Conservation (phyloP, 2,888 invertebrate species). For the Eurois occulta region DNA sequence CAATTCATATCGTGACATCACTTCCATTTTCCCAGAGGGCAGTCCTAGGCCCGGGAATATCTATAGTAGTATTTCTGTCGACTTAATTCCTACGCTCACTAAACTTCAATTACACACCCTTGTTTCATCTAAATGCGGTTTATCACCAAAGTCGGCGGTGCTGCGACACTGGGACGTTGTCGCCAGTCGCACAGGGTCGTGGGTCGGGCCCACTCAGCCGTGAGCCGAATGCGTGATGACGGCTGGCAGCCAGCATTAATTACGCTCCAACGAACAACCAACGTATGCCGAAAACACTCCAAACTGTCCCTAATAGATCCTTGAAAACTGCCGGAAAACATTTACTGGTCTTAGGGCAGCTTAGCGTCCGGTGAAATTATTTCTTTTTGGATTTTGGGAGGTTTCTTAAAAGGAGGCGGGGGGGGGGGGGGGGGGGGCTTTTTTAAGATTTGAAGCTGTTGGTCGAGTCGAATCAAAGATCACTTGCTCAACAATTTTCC, state of each 20-base stretch:
- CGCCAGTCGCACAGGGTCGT: conserved; percentile 47
- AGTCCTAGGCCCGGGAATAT: neutral
- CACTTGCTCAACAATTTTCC: neutral
- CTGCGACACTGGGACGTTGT: conserved; percentile 58
- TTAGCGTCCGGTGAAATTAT: conserved; percentile 53
- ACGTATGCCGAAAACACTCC: conserved; percentile 66
- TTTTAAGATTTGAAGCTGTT: neutral
- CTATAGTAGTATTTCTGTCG: neutral
- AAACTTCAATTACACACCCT: conserved; percentile 26
- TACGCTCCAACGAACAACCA: conserved; percentile 76
- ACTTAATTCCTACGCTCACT: neutral
- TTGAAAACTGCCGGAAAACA: conserved; percentile 49
- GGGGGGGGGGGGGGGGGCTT: neutral
- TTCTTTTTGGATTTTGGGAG: conserved; percentile 11
- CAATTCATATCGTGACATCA: neutral
- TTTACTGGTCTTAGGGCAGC: conserved; percentile 54
- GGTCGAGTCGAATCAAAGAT: neutral
- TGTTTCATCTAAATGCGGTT: conserved; percentile 39
- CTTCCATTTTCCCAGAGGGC: neutral
- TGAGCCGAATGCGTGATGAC: conserved; percentile 81
- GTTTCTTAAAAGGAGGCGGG: neutral
- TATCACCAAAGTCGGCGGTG: conserved; percentile 34
- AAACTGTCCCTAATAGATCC: conserved; percentile 51
- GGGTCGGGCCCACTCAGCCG: conserved; percentile 73
- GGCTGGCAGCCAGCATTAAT: conserved; percentile 83